A percentile compares a stretch with the other conserved stretches of the same genome.
Conservation (phyloP, 92 coral and sea anemone species). For the Paragorgia papillata region DNA sequence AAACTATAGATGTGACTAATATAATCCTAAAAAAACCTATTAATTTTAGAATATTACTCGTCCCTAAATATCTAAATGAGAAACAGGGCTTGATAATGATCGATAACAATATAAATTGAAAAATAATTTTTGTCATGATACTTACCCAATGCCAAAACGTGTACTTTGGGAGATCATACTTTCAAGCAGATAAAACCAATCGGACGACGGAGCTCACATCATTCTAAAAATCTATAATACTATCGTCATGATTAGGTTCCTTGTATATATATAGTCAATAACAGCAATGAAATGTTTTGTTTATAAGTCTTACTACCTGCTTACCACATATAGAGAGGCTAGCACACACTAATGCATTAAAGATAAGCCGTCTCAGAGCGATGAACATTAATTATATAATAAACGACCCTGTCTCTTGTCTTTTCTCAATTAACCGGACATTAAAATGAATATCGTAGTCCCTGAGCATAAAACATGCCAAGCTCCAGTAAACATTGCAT, state of each 20-base stretch:
- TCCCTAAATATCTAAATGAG: no score
- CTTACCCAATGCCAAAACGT: constrained; percentile 38
- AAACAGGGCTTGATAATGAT: no score
- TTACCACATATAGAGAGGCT: neutral
- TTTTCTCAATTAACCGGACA: no score
- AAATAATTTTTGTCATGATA: neutral
- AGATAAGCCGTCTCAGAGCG: neutral
- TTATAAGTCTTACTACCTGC: constrained; percentile 7
- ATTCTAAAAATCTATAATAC: neutral
- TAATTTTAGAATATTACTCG: no score
- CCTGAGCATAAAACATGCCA: no score
- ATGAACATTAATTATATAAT: neutral
- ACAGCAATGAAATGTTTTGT: neutral
- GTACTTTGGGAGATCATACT: constrained; percentile 29
- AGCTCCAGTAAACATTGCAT: neutral
- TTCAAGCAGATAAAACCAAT: neutral
- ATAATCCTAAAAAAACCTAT: no score
- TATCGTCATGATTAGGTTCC: neutral
- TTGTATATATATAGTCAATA: neutral
- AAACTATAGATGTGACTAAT: no score
- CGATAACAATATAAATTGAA: no score
- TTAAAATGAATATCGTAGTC: no score
- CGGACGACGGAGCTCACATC: neutral
- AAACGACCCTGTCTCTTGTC: no score
- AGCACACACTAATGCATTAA: neutral